Conservation (phyloP, 2,797 vertebrate species). For the Mormyrops boulengeri region DNA sequence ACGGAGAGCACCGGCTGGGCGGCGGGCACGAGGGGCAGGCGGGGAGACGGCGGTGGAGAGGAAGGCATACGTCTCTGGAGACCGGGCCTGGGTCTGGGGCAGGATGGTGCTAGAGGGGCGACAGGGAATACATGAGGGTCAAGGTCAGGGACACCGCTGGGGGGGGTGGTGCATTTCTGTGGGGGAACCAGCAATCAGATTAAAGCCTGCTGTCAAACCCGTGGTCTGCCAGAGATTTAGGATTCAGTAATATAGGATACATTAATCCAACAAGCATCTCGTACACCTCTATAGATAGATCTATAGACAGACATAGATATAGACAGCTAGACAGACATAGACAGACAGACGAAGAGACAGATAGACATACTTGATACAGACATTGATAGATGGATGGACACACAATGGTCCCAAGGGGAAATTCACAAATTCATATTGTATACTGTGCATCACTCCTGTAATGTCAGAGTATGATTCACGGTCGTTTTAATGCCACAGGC, state of each 20-base stretch:
- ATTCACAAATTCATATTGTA: background rate
- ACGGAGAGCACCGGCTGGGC: slow-evolving; percentile 49
- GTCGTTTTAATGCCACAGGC: background rate
- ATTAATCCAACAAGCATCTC: background rate
- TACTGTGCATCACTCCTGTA: background rate
- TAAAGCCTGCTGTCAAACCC: background rate
- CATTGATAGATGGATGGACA: background rate
- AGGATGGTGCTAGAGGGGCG: background rate
- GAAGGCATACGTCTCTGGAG: background rate
- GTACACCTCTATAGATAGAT: background rate
- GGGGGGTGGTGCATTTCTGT: background rate
- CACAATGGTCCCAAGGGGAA: background rate
- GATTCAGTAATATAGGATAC: background rate
- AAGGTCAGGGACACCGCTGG: background rate
- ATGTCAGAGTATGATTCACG: background rate
- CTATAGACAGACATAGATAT: background rate
- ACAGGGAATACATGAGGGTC: background rate
- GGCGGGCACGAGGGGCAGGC: slow-evolving; percentile 28
- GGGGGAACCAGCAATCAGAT: background rate
- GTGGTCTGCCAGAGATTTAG: background rate
- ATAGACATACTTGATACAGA: background rate
- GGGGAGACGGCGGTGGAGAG: background rate
- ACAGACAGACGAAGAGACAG: background rate
- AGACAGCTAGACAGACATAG: background rate
- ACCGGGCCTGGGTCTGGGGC: background rate